Evolutionary conservation across 2,113 vertebrate species (phyloP).

Genomic region (Rhinolophus sinicus): DNA sequence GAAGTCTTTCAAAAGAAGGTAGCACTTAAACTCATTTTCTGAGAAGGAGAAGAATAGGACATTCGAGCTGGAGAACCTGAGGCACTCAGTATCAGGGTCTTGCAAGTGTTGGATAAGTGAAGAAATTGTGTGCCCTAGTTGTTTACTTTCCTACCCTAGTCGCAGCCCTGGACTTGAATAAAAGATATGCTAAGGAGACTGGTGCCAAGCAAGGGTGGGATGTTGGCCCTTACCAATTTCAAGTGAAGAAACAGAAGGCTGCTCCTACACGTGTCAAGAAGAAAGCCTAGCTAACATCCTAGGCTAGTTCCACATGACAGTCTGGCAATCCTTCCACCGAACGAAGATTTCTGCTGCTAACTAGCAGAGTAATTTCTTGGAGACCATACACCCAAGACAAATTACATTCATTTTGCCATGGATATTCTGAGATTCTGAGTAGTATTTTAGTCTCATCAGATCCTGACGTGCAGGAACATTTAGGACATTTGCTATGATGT

Average conservation of each 20-base stretch:
- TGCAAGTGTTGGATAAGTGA: not conserved
- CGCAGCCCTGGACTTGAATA: not conserved
- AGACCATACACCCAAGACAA: not conserved
- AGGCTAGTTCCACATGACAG: not conserved
- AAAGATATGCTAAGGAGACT: not conserved
- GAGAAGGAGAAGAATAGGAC: not conserved
- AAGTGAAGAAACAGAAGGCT: not conserved
- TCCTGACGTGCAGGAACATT: not conserved
- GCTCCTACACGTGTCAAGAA: not conserved
- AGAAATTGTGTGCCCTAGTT: not conserved
- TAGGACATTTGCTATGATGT: constrained; percentile 15
- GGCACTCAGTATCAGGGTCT: not conserved
- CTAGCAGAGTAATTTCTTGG: not conserved
- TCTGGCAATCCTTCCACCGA: not conserved
- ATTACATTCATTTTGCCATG: not conserved
- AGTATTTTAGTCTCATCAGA: not conserved
- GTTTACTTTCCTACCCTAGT: not conserved
- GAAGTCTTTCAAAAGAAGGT: not conserved
- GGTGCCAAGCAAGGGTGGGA: not conserved
- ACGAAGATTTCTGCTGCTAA: constrained; percentile 16
- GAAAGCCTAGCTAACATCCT: not conserved
- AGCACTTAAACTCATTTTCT: not conserved
- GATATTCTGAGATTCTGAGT: constrained; percentile 33
- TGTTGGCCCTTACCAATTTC: not conserved
- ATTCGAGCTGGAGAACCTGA: not conserved